Evolutionary conservation across 2,113 vertebrate species (phyloP).

Genomic region (Chamaea fasciata): DNA sequence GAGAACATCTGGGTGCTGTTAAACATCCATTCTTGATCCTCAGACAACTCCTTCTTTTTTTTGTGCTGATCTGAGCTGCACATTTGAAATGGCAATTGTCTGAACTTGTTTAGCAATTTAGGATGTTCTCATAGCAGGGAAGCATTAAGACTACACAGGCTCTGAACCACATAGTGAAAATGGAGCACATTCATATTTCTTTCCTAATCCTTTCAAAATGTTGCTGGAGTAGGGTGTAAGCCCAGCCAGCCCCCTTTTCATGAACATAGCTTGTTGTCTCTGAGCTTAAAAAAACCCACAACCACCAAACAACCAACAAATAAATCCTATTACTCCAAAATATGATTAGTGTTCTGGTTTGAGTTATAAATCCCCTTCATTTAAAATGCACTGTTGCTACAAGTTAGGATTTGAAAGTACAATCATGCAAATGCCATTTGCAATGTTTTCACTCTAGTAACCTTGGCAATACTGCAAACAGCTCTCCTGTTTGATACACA

Average conservation of each 20-base stretch:
- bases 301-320: constrained; percentile 46
- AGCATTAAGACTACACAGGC: background rate
- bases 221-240: constrained; percentile 23
- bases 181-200: background rate
- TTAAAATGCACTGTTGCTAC: constrained; percentile 69
- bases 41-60: background rate
- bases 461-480: constrained; percentile 65
- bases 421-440: constrained; percentile 66
- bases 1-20: constrained; percentile 18
- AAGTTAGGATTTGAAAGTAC: constrained; percentile 66
- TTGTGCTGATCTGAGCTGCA: constrained; percentile 25
- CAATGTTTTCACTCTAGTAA: constrained; percentile 66
- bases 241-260: background rate
- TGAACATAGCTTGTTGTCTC: constrained; percentile 21
- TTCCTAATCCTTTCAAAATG: constrained; percentile 45
- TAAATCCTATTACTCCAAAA: constrained; percentile 63
- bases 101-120: constrained; percentile 36
- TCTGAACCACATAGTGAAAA: background rate
- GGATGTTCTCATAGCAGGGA: constrained; percentile 6
- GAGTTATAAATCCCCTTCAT: constrained; percentile 66
- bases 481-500: constrained; percentile 55
- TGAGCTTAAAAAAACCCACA: constrained; percentile 23
- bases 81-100: constrained; percentile 39
- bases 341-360: constrained; percentile 64
- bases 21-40: constrained; percentile 32